A percentile compares a stretch with the other conserved stretches of the same genome.
Conservation (phyloP, 2,113 vertebrate species). For the Rhinichthys klamathensis region DNA sequence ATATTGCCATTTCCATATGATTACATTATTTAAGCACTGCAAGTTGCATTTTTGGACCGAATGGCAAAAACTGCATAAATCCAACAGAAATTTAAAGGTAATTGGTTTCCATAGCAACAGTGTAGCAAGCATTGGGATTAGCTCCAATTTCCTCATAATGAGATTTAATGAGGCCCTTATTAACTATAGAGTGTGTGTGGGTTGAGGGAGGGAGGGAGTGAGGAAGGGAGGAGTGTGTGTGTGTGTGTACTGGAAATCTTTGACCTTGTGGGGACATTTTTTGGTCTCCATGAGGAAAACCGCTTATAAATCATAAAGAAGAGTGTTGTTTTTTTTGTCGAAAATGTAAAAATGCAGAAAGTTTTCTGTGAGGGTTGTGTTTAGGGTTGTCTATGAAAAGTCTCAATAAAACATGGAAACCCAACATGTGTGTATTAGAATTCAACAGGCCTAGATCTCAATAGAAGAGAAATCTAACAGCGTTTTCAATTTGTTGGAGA, state of each 20-base stretch:
- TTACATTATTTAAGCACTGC: background rate
- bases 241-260: background rate
- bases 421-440: background rate
- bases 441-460: conserved; percentile 2
- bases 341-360: too few species aligned
- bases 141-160: conserved; percentile 64
- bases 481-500: background rate
- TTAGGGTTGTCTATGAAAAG: too few species aligned
- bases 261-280: too few species aligned
- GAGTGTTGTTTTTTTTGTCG: too few species aligned
- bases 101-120: conserved; percentile 56
- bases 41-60: background rate
- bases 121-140: conserved; percentile 54
- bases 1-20: background rate
- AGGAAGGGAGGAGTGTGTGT: background rate
- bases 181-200: conserved; percentile 60
- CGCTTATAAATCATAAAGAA: too few species aligned
- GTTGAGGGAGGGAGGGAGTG: background rate
- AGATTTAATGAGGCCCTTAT: conserved; percentile 72
- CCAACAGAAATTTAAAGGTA: conserved; percentile 42
- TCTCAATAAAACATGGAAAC: too few species aligned
- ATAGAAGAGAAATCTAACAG: background rate
- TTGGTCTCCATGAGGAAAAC: too few species aligned
- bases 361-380: too few species aligned
- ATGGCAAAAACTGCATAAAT: conserved; percentile 29